phyloP scores from a whole-genome alignment of 2,113 vertebrate genomes.

The Glaucomys volans region DNA sequence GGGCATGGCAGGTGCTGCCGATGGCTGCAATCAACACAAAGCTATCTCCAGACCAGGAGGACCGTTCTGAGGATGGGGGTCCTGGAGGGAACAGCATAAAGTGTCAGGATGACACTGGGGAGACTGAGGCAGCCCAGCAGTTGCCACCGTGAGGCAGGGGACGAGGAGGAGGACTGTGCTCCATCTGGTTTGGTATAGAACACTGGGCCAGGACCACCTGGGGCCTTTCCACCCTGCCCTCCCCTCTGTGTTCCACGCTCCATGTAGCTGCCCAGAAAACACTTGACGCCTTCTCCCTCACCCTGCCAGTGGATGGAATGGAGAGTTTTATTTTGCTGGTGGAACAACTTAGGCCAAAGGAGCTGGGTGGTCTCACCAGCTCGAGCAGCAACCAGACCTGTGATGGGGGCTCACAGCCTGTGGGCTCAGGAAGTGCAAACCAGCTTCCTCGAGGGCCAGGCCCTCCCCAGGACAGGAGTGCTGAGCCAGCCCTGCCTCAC shows the following conservation, averaged over 20 bases:
- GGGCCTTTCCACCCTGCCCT: background rate
- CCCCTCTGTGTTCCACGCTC: background rate
- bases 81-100: no score
- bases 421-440: background rate
- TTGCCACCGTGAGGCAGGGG: background rate
- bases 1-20: background rate
- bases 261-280: background rate
- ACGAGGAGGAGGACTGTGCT: background rate
- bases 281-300: background rate
- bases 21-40: background rate
- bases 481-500: background rate
- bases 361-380: background rate
- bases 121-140: background rate
- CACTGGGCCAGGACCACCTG: background rate
- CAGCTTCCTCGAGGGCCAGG: background rate
- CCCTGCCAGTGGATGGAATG: background rate
- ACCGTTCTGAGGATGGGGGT: background rate
- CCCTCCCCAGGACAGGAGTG: rapidly evolving
- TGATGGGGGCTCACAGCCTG: background rate
- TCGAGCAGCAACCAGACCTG: rapidly evolving
- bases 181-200: background rate
- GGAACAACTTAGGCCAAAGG: background rate
- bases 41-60: background rate
- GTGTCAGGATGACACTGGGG: background rate
- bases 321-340: background rate